These are phyloP conservation scores for Falco naumanni DNA, from an alignment of 2,797 vertebrate species.

Conservation along the genomic window DNA sequence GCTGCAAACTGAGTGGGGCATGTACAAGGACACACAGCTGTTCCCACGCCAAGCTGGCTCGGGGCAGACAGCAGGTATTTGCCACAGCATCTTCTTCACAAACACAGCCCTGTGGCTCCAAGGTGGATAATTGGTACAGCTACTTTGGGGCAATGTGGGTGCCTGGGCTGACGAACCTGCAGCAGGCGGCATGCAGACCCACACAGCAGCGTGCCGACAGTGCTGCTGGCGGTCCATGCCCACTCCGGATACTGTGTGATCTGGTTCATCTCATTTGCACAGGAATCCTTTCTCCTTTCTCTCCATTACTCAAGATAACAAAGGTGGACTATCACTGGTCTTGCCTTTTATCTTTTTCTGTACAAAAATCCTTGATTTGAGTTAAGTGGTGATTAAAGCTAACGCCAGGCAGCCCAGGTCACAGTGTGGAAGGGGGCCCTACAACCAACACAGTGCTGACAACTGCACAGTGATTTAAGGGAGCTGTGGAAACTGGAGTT, in stretches of 20 bases:
- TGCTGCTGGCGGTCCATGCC: background rate
- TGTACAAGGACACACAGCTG: fast-evolving
- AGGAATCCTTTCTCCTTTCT: background rate
- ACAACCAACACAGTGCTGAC: background rate
- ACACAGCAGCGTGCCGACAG: fast-evolving
- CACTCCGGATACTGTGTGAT: background rate
- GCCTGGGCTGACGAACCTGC: fast-evolving
- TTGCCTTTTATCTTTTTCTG: background rate
- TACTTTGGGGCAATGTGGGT: background rate
- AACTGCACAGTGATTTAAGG: background rate
- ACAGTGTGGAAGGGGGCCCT: background rate
- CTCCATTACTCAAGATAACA: background rate
- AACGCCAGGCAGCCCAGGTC: background rate
- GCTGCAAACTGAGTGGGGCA: background rate
- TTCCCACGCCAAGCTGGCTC: background rate
- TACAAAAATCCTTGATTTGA: background rate
- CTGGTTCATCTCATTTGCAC: background rate
- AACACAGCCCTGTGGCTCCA: background rate
- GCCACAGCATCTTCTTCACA: background rate
- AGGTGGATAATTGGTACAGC: background rate
- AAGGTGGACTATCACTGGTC: background rate
- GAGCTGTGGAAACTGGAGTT: background rate
- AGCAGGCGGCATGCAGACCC: background rate
- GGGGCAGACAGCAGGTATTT: background rate
- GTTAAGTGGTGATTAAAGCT: background rate